Percentiles rank a stretch among this genome's conserved stretches.
These are phyloP conservation scores for Mugil cephalus DNA, from an alignment of 2,113 vertebrate species.

Conservation along the genomic window DNA sequence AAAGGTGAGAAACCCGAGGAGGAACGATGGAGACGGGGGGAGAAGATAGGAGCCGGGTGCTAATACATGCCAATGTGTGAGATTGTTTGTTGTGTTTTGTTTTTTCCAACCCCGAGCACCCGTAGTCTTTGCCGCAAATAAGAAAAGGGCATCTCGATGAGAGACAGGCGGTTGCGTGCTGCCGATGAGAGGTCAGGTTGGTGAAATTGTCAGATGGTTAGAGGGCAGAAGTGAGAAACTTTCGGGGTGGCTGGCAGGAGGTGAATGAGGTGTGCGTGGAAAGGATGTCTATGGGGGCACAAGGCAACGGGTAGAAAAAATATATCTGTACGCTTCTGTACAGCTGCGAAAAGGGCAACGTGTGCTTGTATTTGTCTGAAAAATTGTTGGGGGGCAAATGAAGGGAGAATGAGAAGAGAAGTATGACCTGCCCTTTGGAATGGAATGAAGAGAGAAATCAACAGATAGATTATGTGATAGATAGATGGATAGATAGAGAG, in stretches of 20 bases:
- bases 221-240: constrained; percentile 70
- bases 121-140: constrained; percentile 58
- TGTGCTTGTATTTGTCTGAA: constrained; percentile 57
- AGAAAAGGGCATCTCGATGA: constrained; percentile 70
- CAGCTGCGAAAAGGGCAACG: constrained; percentile 61
- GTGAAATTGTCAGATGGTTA: constrained; percentile 70
- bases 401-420: constrained; percentile 36
- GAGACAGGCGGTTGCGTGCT: constrained; percentile 49
- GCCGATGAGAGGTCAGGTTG: constrained; percentile 67
- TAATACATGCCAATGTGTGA: constrained; percentile 36
- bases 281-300: constrained; percentile 47
- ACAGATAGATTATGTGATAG: no score
- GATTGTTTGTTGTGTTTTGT: constrained; percentile 28
- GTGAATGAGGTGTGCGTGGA: constrained; percentile 66
- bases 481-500: constrained; percentile 17
- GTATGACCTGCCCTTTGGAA: constrained; percentile 57
- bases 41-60: constrained; percentile 36
- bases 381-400: constrained; percentile 56
- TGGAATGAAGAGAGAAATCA: constrained; percentile 15
- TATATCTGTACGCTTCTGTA: background rate
- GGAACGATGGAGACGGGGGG: constrained; percentile 14
- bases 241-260: constrained; percentile 51
- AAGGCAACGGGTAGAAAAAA: background rate
- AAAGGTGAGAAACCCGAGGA: constrained; percentile 55
- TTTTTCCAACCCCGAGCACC: background rate